These are phyloP conservation scores for Heliconius sara DNA, from an alignment of 2,888 invertebrate species.

Conservation along the genomic window DNA sequence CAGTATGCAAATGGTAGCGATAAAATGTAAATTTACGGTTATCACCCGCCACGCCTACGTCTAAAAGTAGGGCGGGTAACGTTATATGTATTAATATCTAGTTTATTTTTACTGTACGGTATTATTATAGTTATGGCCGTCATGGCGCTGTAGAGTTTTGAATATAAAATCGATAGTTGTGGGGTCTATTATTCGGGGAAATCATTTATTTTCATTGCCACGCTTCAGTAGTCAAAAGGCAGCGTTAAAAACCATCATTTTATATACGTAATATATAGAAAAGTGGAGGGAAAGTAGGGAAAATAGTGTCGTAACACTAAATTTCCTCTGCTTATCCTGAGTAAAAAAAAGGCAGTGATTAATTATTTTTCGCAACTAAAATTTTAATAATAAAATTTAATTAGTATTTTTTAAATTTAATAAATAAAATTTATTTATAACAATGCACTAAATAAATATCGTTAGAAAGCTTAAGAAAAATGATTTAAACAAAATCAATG, in stretches of 20 bases:
- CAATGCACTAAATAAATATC: too few relatives aligned
- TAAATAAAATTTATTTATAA: too few relatives aligned
- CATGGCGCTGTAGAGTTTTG: not conserved
- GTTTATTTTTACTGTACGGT: constrained; percentile 1
- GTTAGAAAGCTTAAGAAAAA: too few relatives aligned
- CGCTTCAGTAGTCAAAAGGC: not conserved
- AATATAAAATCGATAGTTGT: not conserved
- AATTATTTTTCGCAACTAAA: too few relatives aligned
- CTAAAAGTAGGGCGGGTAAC: not conserved
- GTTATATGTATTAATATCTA: not conserved
- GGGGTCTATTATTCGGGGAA: not conserved
- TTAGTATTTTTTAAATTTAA: too few relatives aligned
- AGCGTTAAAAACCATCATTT: not conserved
- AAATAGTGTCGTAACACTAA: not conserved
- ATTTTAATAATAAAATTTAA: too few relatives aligned
- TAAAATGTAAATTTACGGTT: constrained; percentile 3
- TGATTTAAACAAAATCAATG: too few relatives aligned
- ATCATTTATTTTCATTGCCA: not conserved
- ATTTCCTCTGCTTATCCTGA: too few relatives aligned
- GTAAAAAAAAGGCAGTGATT: too few relatives aligned
- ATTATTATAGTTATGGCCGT: not conserved
- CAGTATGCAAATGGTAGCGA: not conserved
- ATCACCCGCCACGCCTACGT: not conserved
- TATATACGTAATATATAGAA: too few relatives aligned
- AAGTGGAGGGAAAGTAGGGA: not conserved